Base-by-base conservation (phyloP, 2,797 vertebrate genomes). In the Danio tinwini region DNA sequence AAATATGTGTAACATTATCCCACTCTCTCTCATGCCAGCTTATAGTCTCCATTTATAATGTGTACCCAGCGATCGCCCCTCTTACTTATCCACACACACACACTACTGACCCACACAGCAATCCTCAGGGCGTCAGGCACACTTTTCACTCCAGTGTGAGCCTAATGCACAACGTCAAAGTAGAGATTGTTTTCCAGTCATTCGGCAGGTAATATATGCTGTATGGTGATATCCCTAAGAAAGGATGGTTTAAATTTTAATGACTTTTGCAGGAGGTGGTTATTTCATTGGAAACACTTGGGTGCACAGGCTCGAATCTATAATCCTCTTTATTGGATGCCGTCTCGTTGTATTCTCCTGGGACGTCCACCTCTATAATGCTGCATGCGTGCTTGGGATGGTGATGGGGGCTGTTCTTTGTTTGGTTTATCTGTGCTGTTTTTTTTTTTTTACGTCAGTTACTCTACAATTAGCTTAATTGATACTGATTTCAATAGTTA, bases 321-420 rank as follows among this genome's bases (percentile, higher is more conserved):
- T 93, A 93, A 93, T 92, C 93, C 91, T 88, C 89, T 92, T 91
- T 93, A 92, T 92, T 91, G 82, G 87, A 90, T 82, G 85, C 85
- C 87, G 86, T 86, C 88, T 90, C 83, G 65, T 40, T 81, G 75
- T 74, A 74, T 77, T 91, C 88, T 87, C 85, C 13, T 75, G 87
- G 87, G 90, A 90, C 82, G 63, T 44, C 79, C 85, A 85, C 78
- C 69, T 82, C 76, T 75, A 78, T 83, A 74, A 56, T 69, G 83
- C 47, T 50, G 78, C 13, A 67, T 75, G 29, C 64, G 45, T 71
- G 68, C 79, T 67, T 40, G 17, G 69, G 61, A 64, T 64, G 68
- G 40, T 29, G 52, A 50, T 67, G 76, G 68, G 29, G 78, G 81
- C 62, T 50, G 67, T 81, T 86, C 88, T 89, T 90, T 91, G 89